Base-by-base conservation (phyloP, 2,113 vertebrate genomes). In the Mohoua ochrocephala region DNA sequence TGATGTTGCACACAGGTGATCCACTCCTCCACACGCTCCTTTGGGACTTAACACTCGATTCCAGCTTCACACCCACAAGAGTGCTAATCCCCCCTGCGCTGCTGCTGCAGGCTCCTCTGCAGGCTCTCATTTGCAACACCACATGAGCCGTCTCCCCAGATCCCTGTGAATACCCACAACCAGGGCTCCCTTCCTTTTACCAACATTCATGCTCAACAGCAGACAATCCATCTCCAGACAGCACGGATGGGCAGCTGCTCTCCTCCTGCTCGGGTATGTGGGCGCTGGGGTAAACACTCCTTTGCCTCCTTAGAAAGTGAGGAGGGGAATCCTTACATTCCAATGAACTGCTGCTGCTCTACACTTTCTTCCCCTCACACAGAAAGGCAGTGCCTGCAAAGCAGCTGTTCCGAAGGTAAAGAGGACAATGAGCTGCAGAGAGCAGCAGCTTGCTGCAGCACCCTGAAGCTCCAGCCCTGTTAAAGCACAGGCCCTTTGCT, bases 21-120 rank as follows among this genome's bases (percentile, higher is more conserved):
- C 50, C 9, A 3, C 47, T 47, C 74, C 33, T 56, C 15, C 19
- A 0, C 49, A 19, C 1, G 0, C 70, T 30, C 67, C 78, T 80
- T 45, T 73, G 61, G 65, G 67, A 76, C 10, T 53, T 11, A 14
- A 33, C 45, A 57, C 19, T 60, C 69, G 28, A 1, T 47, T 37
- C 23, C 54, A 85, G 84, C 68, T 50, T 84, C 64, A 68, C 10
- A 5, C 53, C 42, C 78, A 85, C 81, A 10, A 9, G 42, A 71
- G 22, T 33, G 8, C 73, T n/a, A 57, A 64, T 31, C 69, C 77
- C 64, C 84, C 64, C 64, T 57, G 63, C 13, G 2, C 3, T 44
- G 59, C 69, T 75, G 82, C 77, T 82, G 61, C 37, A 57, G 45
- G 50, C 35, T 73, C 61, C 75, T 77, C 53, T 68, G 75, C 31